Evolutionary conservation across 2,797 vertebrate genomes (phyloP).

Genomic region (Melanotaenia boesemani): DNA sequence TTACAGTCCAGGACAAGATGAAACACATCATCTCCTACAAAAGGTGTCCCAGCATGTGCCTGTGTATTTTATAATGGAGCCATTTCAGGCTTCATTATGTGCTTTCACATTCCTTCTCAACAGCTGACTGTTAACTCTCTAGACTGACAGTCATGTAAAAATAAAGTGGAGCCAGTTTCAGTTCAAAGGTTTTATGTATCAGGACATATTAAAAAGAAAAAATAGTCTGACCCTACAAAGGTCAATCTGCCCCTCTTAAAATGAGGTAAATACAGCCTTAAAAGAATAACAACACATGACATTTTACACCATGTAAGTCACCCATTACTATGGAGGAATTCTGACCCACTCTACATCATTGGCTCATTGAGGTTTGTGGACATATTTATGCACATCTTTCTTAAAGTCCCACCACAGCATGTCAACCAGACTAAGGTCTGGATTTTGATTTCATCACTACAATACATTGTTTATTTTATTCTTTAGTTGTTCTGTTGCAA

Average conservation of each 20-base stretch:
- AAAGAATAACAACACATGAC: background rate
- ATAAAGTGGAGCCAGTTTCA: background rate
- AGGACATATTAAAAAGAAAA: background rate
- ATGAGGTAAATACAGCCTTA: background rate
- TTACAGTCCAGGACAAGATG: constrained; percentile 22
- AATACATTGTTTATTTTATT: background rate
- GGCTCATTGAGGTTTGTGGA: background rate
- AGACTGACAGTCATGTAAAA: background rate
- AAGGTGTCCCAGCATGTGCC: constrained; percentile 3
- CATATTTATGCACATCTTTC: no score
- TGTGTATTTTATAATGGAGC: constrained; percentile 12
- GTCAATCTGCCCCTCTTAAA: background rate
- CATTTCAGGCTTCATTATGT: background rate
- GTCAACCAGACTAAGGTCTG: background rate
- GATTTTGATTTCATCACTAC: background rate
- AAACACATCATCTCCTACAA: constrained; percentile 23
- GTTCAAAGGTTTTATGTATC: background rate
- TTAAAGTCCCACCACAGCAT: background rate
- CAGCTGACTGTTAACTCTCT: constrained; percentile 7
- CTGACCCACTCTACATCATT: background rate
- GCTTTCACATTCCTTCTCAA: background rate
- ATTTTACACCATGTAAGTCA: background rate
- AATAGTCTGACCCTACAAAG: background rate
- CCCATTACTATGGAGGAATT: no score
- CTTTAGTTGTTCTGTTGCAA: background rate